These are phyloP conservation scores for Drosophila nebulosa DNA, from an alignment of 1,140 invertebrate species.

Conservation along the genomic window DNA sequence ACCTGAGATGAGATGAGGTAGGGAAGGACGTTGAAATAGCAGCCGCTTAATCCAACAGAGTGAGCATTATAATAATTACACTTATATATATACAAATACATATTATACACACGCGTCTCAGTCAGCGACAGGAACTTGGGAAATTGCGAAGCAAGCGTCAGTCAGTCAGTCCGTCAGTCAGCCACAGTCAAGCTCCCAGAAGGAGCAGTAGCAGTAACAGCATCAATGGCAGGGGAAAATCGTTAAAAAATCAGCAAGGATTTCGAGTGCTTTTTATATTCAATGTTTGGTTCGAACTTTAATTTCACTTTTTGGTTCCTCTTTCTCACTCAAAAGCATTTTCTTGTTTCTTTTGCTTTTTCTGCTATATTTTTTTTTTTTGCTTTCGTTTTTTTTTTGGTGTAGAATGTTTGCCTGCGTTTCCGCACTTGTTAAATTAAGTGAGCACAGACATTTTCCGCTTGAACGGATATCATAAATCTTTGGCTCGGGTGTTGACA, in stretches of 20 bases:
- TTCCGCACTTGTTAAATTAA: constrained; percentile 47
- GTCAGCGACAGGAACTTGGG: constrained; percentile 33
- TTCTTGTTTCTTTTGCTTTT: background rate
- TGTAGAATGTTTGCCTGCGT: constrained; percentile 20
- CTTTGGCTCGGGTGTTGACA: constrained; percentile 28
- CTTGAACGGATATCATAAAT: constrained; percentile 55
- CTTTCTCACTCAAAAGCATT: background rate
- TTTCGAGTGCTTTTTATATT: constrained; percentile 34
- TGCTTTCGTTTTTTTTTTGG: too few relatives aligned
- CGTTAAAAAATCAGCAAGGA: constrained; percentile 51
- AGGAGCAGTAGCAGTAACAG: background rate
- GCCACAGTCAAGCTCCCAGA: too few relatives aligned
- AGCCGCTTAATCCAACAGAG: constrained; percentile 47
- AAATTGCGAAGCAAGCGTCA: constrained; percentile 39
- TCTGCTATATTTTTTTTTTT: background rate
- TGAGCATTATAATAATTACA: constrained; percentile 68
- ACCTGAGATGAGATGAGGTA: background rate
- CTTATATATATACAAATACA: constrained; percentile 17
- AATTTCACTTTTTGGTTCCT: background rate
- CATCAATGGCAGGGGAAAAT: constrained; percentile 24
- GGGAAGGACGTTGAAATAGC: background rate
- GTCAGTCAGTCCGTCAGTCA: constrained; percentile 15
- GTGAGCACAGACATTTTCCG: constrained; percentile 57
- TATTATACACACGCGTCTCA: background rate
- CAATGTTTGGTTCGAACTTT: constrained; percentile 20